Base-by-base conservation (phyloP, 2,797 vertebrate species). In the Intellagama lesueurii region DNA sequence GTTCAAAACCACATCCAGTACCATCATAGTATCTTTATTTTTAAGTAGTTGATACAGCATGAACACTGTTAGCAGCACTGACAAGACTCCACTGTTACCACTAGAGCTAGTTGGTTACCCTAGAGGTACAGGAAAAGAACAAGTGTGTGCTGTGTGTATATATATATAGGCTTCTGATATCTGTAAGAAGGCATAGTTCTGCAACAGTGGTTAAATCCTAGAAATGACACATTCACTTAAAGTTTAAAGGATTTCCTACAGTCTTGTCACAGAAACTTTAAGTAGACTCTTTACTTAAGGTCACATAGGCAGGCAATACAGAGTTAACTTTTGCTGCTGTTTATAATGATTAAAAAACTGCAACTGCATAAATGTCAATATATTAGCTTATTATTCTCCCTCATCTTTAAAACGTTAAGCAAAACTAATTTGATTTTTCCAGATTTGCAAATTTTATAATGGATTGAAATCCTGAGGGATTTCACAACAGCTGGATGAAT, bases 361-460 rank as follows among this genome's bases (percentile, higher is more conserved):
- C 32, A 94, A 93, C 26, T 92, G 72, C 86, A 69, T 28, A 93
- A 73, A 75, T 87, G 35, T 86, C 94, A 88, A 94, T 91, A 92
- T 93, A 81, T 91, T 89, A 73, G 56, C 72, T 90, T 88, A 92
- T 95, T 92, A 72, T 80, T 91, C 87, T 78, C 79, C 91, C 93
- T 91, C 93, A 94, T 94, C 88, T 94, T 96, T 88, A 95, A 94
- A 93, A 92, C 66, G 88, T 87, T 90, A 95, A 92, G 86, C 35
- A 86, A 92, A 91, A 93, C 87, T 96, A 96, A 97, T 96, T 94
- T 95, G 90, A 91, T 95, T 96, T 96, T 95, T 95, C 89, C 88
- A 87, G 93, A 96, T 94, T 95, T 96, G 86, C 92, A 96, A 93
- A 94, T 95, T 95, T 95, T 96, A 89, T 95, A 96, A 96, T 92